Conservation (phyloP, 2,888 invertebrate genomes). For the Eurois occulta region DNA sequence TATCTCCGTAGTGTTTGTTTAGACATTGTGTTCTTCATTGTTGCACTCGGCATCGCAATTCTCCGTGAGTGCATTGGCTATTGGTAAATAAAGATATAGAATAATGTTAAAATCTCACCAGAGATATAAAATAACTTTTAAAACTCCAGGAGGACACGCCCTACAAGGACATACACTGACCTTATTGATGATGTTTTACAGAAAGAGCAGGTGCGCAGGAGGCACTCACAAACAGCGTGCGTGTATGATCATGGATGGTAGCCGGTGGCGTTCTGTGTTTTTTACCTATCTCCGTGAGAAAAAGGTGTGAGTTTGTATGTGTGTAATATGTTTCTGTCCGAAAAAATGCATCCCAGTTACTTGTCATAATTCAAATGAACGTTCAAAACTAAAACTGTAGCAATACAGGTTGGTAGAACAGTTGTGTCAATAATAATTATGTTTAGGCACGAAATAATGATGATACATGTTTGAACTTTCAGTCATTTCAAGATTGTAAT, state of each 20-base stretch:
- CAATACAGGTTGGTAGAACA: background rate
- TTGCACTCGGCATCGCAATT: constrained; percentile 20
- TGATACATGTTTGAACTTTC: constrained; percentile 4
- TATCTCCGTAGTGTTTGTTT: constrained; percentile 26
- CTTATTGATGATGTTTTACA: background rate
- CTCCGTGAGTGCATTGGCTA: constrained; percentile 21
- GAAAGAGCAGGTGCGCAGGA: background rate
- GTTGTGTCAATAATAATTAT: background rate
- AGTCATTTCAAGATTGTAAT: background rate
- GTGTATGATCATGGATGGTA: background rate
- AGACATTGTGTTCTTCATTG: constrained; percentile 10
- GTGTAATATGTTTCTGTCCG: too few relatives aligned
- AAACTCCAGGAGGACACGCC: background rate
- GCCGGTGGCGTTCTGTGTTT: background rate
- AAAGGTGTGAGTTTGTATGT: background rate
- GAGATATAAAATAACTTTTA: background rate
- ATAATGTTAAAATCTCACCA: background rate
- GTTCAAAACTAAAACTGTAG: background rate
- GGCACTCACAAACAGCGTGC: background rate
- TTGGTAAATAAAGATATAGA: background rate
- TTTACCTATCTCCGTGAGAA: too few relatives aligned
- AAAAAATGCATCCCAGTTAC: background rate
- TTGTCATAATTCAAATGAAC: background rate
- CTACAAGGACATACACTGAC: background rate
- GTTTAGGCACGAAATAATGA: constrained; percentile 1